These are phyloP conservation scores for Laterallus jamaicensis DNA, from an alignment of 2,113 vertebrate species.

Conservation along the genomic window DNA sequence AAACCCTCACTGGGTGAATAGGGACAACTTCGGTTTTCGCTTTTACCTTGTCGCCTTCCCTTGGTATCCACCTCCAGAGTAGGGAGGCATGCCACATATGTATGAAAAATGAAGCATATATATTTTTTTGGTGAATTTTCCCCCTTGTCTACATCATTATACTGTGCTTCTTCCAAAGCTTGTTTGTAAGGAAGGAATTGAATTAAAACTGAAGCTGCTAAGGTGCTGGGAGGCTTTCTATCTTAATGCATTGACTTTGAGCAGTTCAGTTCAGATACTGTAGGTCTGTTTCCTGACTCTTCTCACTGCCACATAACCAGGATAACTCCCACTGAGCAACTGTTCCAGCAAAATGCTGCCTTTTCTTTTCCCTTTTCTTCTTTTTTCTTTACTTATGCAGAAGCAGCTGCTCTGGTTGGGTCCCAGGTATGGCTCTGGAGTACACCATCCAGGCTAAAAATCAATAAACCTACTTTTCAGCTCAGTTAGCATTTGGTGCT, in stretches of 20 bases:
- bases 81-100: neutral
- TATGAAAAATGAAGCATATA: neutral
- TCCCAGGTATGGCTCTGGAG: neutral
- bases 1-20: neutral
- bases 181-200: neutral
- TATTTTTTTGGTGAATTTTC: neutral
- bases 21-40: neutral
- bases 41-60: neutral
- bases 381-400: neutral
- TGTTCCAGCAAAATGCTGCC: neutral
- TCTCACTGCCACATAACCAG: accelerated
- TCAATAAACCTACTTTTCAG: neutral
- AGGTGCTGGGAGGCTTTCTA: neutral
- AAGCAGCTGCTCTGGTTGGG: neutral
- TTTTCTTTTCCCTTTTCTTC: neutral
- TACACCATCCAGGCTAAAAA: neutral
- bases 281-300: neutral
- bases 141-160: neutral
- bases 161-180: neutral
- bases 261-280: neutral
- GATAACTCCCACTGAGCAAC: neutral
- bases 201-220: neutral
- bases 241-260: neutral
- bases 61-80: neutral
- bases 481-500: neutral